These are phyloP conservation scores for Periophthalmus modestus DNA, from an alignment of 2,113 vertebrate genomes.

Conservation along the genomic window DNA sequence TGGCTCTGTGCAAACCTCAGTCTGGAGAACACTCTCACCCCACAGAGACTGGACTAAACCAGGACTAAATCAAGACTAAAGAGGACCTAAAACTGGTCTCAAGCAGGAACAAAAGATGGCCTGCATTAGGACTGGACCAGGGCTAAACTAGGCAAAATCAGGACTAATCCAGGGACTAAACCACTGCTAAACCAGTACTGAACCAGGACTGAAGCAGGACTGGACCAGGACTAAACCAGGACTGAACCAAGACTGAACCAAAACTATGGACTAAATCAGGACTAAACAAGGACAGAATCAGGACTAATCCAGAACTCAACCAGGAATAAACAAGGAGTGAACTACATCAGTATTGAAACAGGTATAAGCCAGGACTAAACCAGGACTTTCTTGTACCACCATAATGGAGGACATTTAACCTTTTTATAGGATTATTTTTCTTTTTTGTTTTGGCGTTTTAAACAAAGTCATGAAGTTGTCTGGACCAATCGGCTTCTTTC, in stretches of 20 bases:
- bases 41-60: not conserved
- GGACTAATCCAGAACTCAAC: too few relatives aligned
- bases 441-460: not conserved
- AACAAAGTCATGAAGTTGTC: conserved; percentile 72
- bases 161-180: not conserved
- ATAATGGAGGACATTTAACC: not conserved
- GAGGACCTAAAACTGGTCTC: not conserved
- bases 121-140: not conserved
- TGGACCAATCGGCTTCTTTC: conserved; percentile 62
- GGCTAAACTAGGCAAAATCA: not conserved
- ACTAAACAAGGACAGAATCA: too few relatives aligned
- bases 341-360: not conserved
- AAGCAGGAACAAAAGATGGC: not conserved
- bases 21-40: not conserved
- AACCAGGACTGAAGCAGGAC: too few relatives aligned
- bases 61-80: not conserved
- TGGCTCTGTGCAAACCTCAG: not conserved
- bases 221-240: not conserved
- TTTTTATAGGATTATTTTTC: not conserved
- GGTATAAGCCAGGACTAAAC: not conserved
- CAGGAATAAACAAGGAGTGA: not conserved
- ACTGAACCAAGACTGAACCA: too few relatives aligned
- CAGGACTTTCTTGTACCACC: not conserved
- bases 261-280: too few relatives aligned
- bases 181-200: not conserved